Base-by-base conservation (phyloP, 2,888 invertebrate genomes). In the Polydrusus pterygomalis region DNA sequence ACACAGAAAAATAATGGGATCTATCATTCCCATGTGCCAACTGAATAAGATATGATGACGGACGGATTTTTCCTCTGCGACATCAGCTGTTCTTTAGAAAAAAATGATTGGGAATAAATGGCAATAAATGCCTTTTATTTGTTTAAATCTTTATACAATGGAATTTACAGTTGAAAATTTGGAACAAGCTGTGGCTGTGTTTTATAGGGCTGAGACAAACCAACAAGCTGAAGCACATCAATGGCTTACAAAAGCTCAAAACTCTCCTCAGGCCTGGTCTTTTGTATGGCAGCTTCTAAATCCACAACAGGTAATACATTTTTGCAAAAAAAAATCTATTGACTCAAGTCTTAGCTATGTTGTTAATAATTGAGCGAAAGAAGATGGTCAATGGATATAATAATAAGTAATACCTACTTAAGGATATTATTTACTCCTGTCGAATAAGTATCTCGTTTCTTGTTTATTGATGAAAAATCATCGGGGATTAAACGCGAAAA, bases 201-300 rank as follows among this genome's bases (percentile, higher is more conserved):
- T 93, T 88, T 93, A 93, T 83, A 83, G 91, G 88, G 82, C 90
- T 85, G 85, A 88, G 85, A 89, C 91, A 1, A 89, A 89, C 58
- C 93, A 94, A 81, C 93, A 95, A 83, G 92, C 93, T 11, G 92
- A 93, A 81, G 94, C 95, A 77, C 96, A 97, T 85, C 91, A 93
- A 58, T 97, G 96, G 96, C 91, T 98, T 56, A 94, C 95, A 47
- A 90, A 92, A 80, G 95, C 95, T 11, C 97, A 97, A 87, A 90
- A 92, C 79, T 96, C 96, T 25, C 92, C 93, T 1, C 94, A 96
- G 86, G 97, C 97, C 38, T 98, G 98, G 98, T 93, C 92, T 81
- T 96, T 97, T 87, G 93, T 96, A 7, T 97, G 97, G 97, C 93
- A 96, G 78, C 90, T 98, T 34, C 90, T 98, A 81, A 92, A 93